Percentiles rank a stretch among this genome's conserved stretches.
These are phyloP conservation scores for Trididemnum clinides DNA, from an alignment of 23 tunicate species.

Conservation along the genomic window DNA sequence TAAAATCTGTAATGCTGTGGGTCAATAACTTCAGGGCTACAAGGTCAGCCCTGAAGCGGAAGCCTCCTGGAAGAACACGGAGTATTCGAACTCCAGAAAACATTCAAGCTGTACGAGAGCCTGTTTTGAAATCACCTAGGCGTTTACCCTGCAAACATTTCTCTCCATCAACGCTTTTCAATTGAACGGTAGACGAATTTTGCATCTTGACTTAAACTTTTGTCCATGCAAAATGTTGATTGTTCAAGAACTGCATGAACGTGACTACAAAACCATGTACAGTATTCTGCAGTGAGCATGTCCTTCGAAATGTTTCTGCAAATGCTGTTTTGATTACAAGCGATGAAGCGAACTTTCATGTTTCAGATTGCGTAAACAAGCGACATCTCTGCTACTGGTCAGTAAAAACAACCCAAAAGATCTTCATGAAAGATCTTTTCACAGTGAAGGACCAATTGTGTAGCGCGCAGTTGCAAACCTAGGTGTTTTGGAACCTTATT, in stretches of 20 bases:
- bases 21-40: slow-evolving; percentile 18
- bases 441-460: slow-evolving; percentile 7
- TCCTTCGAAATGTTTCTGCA: slow-evolving; percentile 26
- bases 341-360: neutral
- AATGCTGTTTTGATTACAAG: slow-evolving; percentile 29
- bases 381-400: slow-evolving; percentile 9
- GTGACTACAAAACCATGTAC: neutral
- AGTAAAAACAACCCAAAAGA: slow-evolving; percentile 1
- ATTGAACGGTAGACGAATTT: slow-evolving; percentile 6
- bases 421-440: neutral
- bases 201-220: slow-evolving; percentile 12
- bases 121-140: neutral
- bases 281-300: neutral
- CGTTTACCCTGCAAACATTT: neutral
- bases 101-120: neutral
- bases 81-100: slow-evolving; percentile 16
- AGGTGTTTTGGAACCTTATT: slow-evolving; percentile 1
- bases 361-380: neutral
- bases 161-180: neutral
- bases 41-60: slow-evolving; percentile 2
- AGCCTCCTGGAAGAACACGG: slow-evolving; percentile 12
- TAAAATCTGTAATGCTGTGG: slow-evolving; percentile 6
- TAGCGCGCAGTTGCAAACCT: slow-evolving; percentile 3
- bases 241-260: slow-evolving; percentile 25
- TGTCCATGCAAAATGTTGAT: slow-evolving; percentile 15